Conservation (phyloP, 2,113 vertebrate species). For the Semnornis frantzii region DNA sequence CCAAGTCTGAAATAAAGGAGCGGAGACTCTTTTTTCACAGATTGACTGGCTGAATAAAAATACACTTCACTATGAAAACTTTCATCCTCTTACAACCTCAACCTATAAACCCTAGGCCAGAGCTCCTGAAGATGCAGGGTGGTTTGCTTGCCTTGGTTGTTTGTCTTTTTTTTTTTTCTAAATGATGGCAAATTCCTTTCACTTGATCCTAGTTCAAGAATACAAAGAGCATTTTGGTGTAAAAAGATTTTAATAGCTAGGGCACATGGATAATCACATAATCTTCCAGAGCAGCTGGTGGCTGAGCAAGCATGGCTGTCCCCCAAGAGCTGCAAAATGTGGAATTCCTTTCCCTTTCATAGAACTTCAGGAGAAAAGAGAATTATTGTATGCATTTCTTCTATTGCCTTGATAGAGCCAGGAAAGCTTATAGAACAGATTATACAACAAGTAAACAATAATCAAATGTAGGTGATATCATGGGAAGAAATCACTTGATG, state of each 20-base stretch:
- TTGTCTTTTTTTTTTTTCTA: background rate
- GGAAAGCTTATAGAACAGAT: background rate
- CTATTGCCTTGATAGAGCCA: background rate
- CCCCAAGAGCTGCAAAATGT: background rate
- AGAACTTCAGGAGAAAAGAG: background rate
- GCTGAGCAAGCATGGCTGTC: background rate
- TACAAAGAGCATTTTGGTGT: background rate
- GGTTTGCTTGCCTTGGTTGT: background rate
- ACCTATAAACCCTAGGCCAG: background rate
- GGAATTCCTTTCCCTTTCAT: background rate
- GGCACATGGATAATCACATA: background rate
- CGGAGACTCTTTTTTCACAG: background rate
- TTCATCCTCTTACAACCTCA: background rate
- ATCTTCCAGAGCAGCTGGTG: background rate
- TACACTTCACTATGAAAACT: background rate
- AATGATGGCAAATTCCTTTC: background rate
- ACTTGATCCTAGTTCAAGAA: background rate
- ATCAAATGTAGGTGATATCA: background rate
- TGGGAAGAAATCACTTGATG: conserved; percentile 61
- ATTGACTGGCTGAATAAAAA: background rate
- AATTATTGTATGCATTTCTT: background rate
- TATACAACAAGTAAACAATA: background rate
- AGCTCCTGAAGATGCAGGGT: background rate
- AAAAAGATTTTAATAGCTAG: background rate
- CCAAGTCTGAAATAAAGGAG: conserved; percentile 53